Conservation (phyloP, 23 tunicate genomes). For the Phallusia fumigata region DNA sequence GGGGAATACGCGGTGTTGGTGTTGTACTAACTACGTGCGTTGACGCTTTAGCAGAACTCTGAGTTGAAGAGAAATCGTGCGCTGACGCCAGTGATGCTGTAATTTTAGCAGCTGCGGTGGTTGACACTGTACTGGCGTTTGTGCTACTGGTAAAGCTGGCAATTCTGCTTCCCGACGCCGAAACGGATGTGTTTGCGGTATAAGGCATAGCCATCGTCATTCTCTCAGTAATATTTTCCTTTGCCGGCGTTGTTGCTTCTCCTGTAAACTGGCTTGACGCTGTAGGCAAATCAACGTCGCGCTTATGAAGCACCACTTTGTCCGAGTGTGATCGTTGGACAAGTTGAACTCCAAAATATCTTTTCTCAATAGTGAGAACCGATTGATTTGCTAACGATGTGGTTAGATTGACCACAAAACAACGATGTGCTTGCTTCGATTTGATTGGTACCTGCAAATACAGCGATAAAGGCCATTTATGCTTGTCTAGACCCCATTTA, state of each 20-base stretch:
- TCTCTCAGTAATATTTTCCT: not conserved
- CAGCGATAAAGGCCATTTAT: too few relatives aligned
- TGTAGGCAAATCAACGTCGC: not conserved
- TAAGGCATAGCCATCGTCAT: not conserved
- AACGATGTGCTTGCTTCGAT: not conserved
- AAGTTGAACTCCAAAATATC: not conserved
- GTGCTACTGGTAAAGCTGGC: not conserved
- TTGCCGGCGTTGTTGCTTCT: too few relatives aligned
- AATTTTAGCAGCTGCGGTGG: not conserved
- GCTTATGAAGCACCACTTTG: not conserved
- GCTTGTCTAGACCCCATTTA: too few relatives aligned
- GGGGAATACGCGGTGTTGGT: too few relatives aligned
- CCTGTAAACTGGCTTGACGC: not conserved
- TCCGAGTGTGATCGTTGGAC: not conserved
- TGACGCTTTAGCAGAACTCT: not conserved
- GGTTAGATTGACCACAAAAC: not conserved
- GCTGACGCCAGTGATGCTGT: not conserved
- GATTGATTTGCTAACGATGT: not conserved
- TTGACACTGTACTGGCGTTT: not conserved
- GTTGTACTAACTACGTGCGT: too few relatives aligned
- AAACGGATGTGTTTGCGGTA: not conserved
- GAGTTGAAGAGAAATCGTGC: not conserved
- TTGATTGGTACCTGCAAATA: not conserved
- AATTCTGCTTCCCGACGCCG: not conserved
- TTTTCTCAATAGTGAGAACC: not conserved